Evolutionary conservation across 2,797 vertebrate species (phyloP).

Genomic region (Pseudomugil gertrudae): DNA sequence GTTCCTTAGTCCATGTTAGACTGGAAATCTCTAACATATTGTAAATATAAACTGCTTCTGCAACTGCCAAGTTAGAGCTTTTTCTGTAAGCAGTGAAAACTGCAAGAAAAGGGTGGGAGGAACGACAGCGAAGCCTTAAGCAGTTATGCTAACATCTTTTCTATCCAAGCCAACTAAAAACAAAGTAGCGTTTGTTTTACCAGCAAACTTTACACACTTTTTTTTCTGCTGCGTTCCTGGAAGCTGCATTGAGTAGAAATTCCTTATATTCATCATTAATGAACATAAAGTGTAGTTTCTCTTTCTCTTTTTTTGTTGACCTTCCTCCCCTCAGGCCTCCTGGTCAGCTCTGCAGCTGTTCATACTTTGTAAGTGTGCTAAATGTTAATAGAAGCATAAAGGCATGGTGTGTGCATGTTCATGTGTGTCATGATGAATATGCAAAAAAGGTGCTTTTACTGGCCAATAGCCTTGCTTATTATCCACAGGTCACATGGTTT

Average conservation of each 20-base stretch:
- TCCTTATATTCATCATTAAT: constrained; percentile 52
- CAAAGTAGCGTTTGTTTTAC: constrained; percentile 23
- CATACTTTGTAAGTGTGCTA: constrained; percentile 75
- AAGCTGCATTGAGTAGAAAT: constrained; percentile 47
- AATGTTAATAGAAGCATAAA: constrained; percentile 83
- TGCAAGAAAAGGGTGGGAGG: constrained; percentile 8
- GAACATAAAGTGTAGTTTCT: constrained; percentile 42
- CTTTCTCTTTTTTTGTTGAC: constrained; percentile 57
- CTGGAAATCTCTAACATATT: constrained; percentile 16
- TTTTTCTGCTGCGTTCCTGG: constrained; percentile 43
- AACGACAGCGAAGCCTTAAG: constrained; percentile 17
- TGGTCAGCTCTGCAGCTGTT: constrained; percentile 78
- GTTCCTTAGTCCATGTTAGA: constrained; percentile 10
- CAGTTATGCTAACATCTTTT: constrained; percentile 32
- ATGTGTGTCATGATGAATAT: constrained; percentile 11
- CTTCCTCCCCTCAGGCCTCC: constrained; percentile 71
- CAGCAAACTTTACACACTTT: constrained; percentile 38
- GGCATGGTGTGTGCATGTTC: constrained; percentile 43
- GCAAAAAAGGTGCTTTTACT: constrained; percentile 20
- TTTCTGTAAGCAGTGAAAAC: constrained; percentile 7
- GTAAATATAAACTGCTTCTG: constrained; percentile 16
- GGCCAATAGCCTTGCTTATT: constrained; percentile 44
- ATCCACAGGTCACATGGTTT: constrained; percentile 40
- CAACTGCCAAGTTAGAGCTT: constrained; percentile 22
- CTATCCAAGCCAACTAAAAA: constrained; percentile 26